Base-by-base conservation (phyloP, 2,797 vertebrate species). In the Ceyx erithaca region DNA sequence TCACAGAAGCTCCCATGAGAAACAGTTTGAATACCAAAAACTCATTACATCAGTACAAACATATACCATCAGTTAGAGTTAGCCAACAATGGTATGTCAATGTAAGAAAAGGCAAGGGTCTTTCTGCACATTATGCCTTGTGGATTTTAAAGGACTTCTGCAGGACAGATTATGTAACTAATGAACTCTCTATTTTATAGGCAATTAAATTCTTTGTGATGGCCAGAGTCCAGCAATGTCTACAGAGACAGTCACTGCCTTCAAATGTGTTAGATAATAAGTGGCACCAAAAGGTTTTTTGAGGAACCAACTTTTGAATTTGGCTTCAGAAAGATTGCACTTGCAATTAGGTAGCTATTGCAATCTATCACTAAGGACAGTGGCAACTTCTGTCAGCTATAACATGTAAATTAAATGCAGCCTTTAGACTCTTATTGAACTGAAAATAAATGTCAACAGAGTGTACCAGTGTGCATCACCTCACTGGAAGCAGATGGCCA, bases 11-110 rank as follows among this genome's bases (percentile, higher is more conserved):
- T 87, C 46, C 52, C 51, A 18, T 7, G 43, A 48, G 68, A 85
- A 35, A 52, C 45, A 19, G 62, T 69, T 89, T 91, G 94, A 51
- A 51, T 57, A 89, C 76, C 35, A 89, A 59, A 82, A 72, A 91
- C 87, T 92, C 43, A 80, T 93, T 92, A 75, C 51, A 43, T 77
- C 63, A 73, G 54, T 54, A 41, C 80, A 91, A 70, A 89, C 67
- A 80, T 5, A 82, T 30, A 69, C 31, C n/a, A 51, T 19, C 23
- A 62, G 59, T 81, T 85, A 62, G 51, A 62, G 55, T 81, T 82
- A 62, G 46, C 54, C 71, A 85, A 62, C 68, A 89, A 35, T 1
- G 3, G 23, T 35, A 28, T 6, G 52, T 25, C 68, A 77, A 4
- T 15, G 35, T 30, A 89, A 77, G 40, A 59, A 82, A 85, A 79